Conservation (phyloP, 2,113 vertebrate genomes). For the Tetrao urogallus region DNA sequence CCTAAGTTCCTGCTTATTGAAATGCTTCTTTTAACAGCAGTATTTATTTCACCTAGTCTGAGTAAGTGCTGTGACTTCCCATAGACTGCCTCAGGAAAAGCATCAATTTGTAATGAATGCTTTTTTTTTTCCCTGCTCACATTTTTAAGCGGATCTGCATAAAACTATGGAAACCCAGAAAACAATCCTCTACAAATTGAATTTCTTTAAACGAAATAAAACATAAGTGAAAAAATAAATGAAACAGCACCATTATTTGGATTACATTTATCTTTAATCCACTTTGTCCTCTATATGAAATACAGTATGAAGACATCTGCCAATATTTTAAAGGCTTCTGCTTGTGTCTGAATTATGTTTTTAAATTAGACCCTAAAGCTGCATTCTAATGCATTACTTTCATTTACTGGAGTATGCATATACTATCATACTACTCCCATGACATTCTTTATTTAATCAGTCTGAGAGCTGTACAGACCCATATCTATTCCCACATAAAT, state of each 20-base stretch:
- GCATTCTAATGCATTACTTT: conserved; percentile 74
- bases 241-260: conserved; percentile 52
- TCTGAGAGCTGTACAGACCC: conserved; percentile 61
- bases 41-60: conserved; percentile 34
- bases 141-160: conserved; percentile 41
- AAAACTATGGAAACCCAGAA: conserved; percentile 31
- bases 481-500: conserved; percentile 59
- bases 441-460: conserved; percentile 74
- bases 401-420: conserved; percentile 66
- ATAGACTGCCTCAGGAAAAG: conserved; percentile 7
- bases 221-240: conserved; percentile 34
- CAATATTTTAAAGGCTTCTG: conserved; percentile 77
- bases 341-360: conserved; percentile 71
- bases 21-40: background rate
- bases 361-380: conserved; percentile 77
- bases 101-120: conserved; percentile 23
- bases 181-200: conserved; percentile 60
- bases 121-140: background rate
- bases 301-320: conserved; percentile 72
- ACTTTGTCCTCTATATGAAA: conserved; percentile 74
- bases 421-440: conserved; percentile 53
- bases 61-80: background rate
- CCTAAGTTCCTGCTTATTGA: conserved; percentile 31
- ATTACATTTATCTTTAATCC: conserved; percentile 72
- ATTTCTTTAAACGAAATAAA: conserved; percentile 61